phyloP scores from a whole-genome alignment of 2,888 invertebrate species.

The Tinea semifulvella region DNA sequence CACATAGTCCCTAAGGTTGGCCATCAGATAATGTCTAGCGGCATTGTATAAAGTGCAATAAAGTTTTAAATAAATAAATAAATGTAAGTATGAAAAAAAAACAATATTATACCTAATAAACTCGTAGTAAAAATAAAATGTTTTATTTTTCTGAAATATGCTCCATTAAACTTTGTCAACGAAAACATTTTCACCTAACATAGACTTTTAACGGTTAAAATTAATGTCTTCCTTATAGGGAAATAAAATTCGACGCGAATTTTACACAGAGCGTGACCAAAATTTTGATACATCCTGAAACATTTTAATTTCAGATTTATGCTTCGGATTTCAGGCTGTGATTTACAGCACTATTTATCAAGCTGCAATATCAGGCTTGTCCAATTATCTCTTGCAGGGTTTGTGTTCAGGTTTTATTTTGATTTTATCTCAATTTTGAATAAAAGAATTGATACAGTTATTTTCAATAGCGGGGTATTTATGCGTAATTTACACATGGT shows the following conservation, averaged over 20 bases:
- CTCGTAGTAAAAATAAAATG: no score
- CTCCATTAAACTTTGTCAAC: no score
- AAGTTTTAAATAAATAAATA: no score
- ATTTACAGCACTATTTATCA: constrained; percentile 26
- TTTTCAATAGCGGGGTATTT: constrained; percentile 7
- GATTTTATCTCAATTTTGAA: constrained; percentile 11
- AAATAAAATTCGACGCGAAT: constrained; percentile 19
- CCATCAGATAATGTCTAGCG: no score
- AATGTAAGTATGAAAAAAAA: no score
- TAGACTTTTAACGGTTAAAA: constrained; percentile 1
- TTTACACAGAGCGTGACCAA: constrained; percentile 6
- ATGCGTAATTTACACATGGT: neutral
- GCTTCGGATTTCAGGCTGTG: constrained; percentile 20
- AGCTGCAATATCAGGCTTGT: constrained; percentile 24
- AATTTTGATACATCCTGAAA: constrained; percentile 12
- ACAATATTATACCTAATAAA: no score
- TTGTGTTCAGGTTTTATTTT: constrained; percentile 7
- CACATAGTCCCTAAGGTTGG: no score
- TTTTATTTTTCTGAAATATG: constrained; percentile 8
- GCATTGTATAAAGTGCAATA: no score
- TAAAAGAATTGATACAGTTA: neutral
- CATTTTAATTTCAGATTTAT: constrained; percentile 22
- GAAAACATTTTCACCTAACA: constrained; percentile 12
- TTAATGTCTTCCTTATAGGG: constrained; percentile 1
- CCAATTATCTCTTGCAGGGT: constrained; percentile 13